Evolutionary conservation across 1,140 invertebrate species (phyloP).

Genomic region (Diorhabda sublineata): DNA sequence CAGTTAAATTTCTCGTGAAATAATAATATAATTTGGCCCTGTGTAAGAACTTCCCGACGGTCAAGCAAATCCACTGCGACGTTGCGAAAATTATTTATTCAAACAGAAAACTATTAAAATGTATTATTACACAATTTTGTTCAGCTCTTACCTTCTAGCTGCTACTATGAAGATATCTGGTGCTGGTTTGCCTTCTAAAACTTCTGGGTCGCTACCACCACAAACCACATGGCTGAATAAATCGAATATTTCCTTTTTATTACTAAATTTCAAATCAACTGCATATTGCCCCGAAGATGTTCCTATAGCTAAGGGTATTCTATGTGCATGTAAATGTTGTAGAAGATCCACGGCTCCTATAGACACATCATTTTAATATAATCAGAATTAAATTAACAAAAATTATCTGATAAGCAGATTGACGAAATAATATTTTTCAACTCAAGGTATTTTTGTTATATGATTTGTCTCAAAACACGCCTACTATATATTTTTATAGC

Average conservation of each 20-base stretch:
- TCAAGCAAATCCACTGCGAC: conserved; percentile 69
- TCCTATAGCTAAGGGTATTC: conserved; percentile 80
- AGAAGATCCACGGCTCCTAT: conserved; percentile 76
- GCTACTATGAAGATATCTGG: conserved; percentile 90
- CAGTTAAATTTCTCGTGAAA: too few species aligned
- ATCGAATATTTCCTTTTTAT: conserved; percentile 68
- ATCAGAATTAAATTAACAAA: conserved; percentile 12
- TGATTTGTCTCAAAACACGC: too few species aligned
- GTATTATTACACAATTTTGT: conserved; percentile 55
- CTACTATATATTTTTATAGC: too few species aligned
- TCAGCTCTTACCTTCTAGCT: conserved; percentile 71
- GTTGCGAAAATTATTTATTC: conserved; percentile 69
- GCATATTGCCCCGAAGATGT: conserved; percentile 78
- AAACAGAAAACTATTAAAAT: background rate
- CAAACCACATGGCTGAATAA: conserved; percentile 82
- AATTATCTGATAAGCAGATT: background rate
- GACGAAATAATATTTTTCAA: too few species aligned
- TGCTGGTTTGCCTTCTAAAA: conserved; percentile 84
- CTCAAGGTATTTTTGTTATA: too few species aligned
- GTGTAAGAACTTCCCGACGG: conserved; percentile 49
- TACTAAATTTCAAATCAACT: conserved; percentile 71
- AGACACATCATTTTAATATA: conserved; percentile 46
- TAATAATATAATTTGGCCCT: too few species aligned
- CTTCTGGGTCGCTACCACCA: conserved; percentile 81
- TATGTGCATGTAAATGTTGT: conserved; percentile 70